Base-by-base conservation (phyloP, 2,797 vertebrate species). In the Bradypodion ventrale region DNA sequence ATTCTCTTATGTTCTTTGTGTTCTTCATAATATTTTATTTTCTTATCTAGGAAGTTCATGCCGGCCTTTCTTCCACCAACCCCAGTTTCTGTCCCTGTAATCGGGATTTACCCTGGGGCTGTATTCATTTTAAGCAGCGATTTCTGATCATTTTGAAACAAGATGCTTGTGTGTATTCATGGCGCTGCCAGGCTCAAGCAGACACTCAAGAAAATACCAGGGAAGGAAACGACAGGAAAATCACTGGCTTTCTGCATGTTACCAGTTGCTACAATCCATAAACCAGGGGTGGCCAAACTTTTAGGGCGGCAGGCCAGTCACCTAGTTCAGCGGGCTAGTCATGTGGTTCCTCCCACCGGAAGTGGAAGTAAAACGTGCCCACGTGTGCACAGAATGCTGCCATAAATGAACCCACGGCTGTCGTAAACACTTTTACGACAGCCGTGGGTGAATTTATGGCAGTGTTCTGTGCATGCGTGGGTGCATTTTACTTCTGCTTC, bases 91-190 rank as follows among this genome's bases (percentile, higher is more conserved):
- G 65, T 83, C 63, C 62, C 29, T 7, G 1, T 60, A 89, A 89
- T 87, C 91, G 88, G 91, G 92, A 92, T 86, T 70, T 59, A 84
- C 86, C 88, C 89, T 52, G 68, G 78, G 90, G 89, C 88, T 89
- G 78, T 60, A 78, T 68, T 7, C 66, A 35, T 84, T 66, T 87
- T 46, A 85, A 83, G 59, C 52, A 89, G 68, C 88, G 23, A 80
- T 84, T 88, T 88, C 83, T 84, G 83, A 80, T 63, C 16, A 29
- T 80, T 90, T 75, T 80, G 52, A 85, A 92, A 92, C 80, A 88
- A 87, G 78, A 88, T 21, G 4, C n/a, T 83, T 59, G 60, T 91
- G n/a, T 89, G 79, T 87, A 35, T 87, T 82, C 40, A 2, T 56
- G 3, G 1, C 56, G 73, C 44, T 83, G 75, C 83, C 32, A 65